These are phyloP conservation scores for Grus americana DNA, from an alignment of 2,113 vertebrate genomes.

Conservation along the genomic window DNA sequence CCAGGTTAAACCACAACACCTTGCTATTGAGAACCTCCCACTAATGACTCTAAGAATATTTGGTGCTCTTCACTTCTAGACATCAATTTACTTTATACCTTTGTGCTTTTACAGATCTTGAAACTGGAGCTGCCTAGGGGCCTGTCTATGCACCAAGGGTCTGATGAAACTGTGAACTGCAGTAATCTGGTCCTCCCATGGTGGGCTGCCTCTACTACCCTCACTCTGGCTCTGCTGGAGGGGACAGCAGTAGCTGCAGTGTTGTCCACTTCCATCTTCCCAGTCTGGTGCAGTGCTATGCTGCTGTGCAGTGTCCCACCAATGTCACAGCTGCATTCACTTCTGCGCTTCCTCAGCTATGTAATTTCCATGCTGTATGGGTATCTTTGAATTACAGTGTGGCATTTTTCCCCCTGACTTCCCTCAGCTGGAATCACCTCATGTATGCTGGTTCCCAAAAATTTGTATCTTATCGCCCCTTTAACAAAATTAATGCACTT, in stretches of 20 bases:
- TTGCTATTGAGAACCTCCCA: background rate
- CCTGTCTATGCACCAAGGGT: background rate
- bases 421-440: background rate
- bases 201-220: background rate
- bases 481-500: background rate
- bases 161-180: background rate
- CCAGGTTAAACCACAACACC: too few species aligned
- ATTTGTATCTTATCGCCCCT: background rate
- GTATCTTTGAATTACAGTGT: background rate
- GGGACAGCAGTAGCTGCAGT: background rate
- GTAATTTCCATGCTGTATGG: background rate
- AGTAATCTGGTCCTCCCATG: background rate
- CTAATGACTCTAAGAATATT: background rate
- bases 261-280: background rate
- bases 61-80: background rate
- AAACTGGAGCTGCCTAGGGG: background rate
- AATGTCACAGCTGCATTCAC: background rate
- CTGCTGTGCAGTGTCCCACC: background rate
- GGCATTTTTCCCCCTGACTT: background rate
- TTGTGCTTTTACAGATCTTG: background rate
- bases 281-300: background rate
- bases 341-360: background rate
- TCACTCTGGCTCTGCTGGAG: background rate
- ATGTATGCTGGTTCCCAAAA: background rate
- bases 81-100: background rate